phyloP scores from a whole-genome alignment of 2,797 vertebrate species.

The Cirrhinus molitorella region DNA sequence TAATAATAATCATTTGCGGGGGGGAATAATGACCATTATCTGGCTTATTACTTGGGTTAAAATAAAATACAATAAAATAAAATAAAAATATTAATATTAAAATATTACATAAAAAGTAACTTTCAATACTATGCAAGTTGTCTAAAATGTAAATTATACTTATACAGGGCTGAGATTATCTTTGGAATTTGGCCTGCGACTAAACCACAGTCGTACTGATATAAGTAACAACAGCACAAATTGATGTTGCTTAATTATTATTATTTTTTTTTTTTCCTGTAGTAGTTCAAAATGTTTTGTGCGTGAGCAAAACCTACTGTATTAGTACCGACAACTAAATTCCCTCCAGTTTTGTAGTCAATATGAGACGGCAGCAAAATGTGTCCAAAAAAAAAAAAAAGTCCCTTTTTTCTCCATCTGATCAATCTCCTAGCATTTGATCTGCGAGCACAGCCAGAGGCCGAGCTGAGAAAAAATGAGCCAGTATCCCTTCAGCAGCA shows the following conservation, averaged over 20 bases:
- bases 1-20: too few relatives aligned
- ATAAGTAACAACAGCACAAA: background rate
- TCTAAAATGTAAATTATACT: background rate
- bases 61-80: background rate
- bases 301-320: background rate
- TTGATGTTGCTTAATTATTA: background rate
- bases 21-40: too few relatives aligned
- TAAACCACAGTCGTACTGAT: background rate
- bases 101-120: background rate
- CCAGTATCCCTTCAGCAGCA: conserved; percentile 30
- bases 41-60: too few relatives aligned
- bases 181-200: too few relatives aligned
- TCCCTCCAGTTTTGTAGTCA: conserved; percentile 22
- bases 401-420: conserved; percentile 34
- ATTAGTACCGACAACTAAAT: conserved; percentile 7
- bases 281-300: background rate
- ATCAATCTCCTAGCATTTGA: conserved; percentile 58
- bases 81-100: too few relatives aligned
- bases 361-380: conserved; percentile 20
- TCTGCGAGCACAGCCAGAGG: conserved; percentile 60
- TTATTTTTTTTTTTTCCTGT: background rate
- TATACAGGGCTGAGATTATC: background rate
- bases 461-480: conserved; percentile 59
- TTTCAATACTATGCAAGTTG: background rate
- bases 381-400: conserved; percentile 22